Evolutionary conservation across 2,888 invertebrate species (phyloP), one percentile per base, ranked within the genome.

Genomic region (Meloe dianella): DNA sequence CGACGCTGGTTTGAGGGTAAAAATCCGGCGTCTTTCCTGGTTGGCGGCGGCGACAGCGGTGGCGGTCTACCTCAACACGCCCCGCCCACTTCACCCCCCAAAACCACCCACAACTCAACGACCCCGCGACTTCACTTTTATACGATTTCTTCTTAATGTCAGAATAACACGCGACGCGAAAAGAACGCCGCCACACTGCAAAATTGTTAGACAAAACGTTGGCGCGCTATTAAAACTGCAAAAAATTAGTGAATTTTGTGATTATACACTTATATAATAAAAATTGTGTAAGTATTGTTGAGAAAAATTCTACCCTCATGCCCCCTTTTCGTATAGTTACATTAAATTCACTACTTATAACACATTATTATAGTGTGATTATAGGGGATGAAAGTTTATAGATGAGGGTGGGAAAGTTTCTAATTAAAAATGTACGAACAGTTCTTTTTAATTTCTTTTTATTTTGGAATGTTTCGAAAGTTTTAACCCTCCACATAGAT

Each of bases 11-110:
- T 82, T 84, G 84, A 82, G 85, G 84, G 82, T 83, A 84, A 84
- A 84, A 84, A 84, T 84, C 84, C 83, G 82, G 82, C 84, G 84
- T 84, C 84, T 84, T 84, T 84, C 84, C 84, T 84, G 84, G 84
- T 84, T 84, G 84, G 84, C 80, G 84, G 84, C 84, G 81, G 81
- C 82, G 82, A 77, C 81, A 77, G 83, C 82, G 83, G 83, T 82
- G 83, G 83, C 84, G 84, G 84, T 84, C 82, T 83, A 84, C 84
- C 84, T 84, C 84, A 84, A 84, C 84, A 84, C 77, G 84, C 84
- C 81, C 83, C 84, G 84, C 84, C 84, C 77, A 78, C 75, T 74
- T 71, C 67, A 71, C 77, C 79, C 78, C 79, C 72, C 73, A 14
- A 54, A 75, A 75, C 76, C 76, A 75, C 77, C 78, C 78, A 76